phyloP scores from a whole-genome alignment of 2,797 vertebrate species.

The Hippocampus kuda region DNA sequence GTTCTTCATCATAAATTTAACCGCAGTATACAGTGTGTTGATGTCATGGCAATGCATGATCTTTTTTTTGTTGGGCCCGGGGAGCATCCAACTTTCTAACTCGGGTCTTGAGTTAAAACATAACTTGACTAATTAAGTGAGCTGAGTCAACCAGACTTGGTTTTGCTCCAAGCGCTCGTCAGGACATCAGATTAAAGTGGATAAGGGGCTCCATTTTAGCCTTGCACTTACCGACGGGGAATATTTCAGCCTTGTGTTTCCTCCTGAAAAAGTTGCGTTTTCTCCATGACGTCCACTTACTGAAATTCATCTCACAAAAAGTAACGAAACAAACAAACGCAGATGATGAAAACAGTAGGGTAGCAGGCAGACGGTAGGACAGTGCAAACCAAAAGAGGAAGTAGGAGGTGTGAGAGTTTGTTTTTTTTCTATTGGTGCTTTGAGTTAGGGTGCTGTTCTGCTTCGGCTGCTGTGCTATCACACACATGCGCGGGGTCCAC shows the following conservation, averaged over 20 bases:
- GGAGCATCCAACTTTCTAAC: neutral
- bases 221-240: constrained; percentile 54
- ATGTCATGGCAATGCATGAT: no score
- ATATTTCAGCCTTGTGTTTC: constrained; percentile 42
- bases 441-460: constrained; percentile 19
- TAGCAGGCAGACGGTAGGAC: constrained; percentile 11
- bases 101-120: neutral
- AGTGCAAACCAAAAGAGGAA: constrained; percentile 47
- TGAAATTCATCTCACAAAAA: constrained; percentile 53
- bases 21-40: no score
- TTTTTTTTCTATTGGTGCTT: neutral
- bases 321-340: constrained; percentile 22
- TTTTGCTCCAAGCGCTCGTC: neutral
- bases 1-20: neutral
- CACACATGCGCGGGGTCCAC: constrained; percentile 5
- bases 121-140: neutral
- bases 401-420: constrained; percentile 38
- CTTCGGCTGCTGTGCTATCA: constrained; percentile 22
- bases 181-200: neutral
- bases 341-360: constrained; percentile 53
- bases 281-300: constrained; percentile 65
- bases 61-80: neutral
- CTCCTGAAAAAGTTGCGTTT: constrained; percentile 56
- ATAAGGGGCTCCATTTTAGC: neutral
- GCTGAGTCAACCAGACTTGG: neutral